phyloP scores from a whole-genome alignment of 1,140 invertebrate species.

The Neodiprion fabricii region DNA sequence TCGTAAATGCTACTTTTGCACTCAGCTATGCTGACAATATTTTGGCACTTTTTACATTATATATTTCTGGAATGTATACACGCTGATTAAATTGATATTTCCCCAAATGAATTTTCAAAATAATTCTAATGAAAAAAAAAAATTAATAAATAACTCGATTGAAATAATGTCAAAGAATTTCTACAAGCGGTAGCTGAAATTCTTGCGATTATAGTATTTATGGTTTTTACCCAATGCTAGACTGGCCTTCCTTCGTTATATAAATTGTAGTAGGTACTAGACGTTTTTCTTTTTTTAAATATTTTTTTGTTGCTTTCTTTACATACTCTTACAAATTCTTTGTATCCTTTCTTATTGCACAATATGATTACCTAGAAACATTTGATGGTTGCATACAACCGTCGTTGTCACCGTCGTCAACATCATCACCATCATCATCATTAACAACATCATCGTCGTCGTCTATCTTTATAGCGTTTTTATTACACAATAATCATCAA shows the following conservation, averaged over 20 bases:
- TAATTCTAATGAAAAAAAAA: no score
- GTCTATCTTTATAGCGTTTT: not conserved
- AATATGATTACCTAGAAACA: not conserved
- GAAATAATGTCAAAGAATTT: no score
- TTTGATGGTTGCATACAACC: not conserved
- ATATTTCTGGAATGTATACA: not conserved
- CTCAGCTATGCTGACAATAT: constrained; percentile 3
- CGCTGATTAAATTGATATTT: not conserved
- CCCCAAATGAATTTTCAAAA: not conserved
- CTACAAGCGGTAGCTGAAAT: no score
- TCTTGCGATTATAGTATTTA: no score
- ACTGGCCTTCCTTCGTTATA: no score
- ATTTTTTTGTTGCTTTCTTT: not conserved
- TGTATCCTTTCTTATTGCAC: not conserved
- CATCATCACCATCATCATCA: not conserved
- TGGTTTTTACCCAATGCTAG: no score
- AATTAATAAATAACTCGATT: no score
- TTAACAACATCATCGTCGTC: not conserved
- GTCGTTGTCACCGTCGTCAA: not conserved
- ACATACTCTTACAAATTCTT: not conserved
- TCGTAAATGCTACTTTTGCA: not conserved
- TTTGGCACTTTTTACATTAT: constrained; percentile 2
- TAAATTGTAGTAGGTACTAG: not conserved
- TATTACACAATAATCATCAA: not conserved
- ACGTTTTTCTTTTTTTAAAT: constrained; percentile 6